Percentiles rank a stretch among this genome's conserved stretches.
phyloP scores from a whole-genome alignment of 2,888 invertebrate genomes.

The Drosophila subquinaria region DNA sequence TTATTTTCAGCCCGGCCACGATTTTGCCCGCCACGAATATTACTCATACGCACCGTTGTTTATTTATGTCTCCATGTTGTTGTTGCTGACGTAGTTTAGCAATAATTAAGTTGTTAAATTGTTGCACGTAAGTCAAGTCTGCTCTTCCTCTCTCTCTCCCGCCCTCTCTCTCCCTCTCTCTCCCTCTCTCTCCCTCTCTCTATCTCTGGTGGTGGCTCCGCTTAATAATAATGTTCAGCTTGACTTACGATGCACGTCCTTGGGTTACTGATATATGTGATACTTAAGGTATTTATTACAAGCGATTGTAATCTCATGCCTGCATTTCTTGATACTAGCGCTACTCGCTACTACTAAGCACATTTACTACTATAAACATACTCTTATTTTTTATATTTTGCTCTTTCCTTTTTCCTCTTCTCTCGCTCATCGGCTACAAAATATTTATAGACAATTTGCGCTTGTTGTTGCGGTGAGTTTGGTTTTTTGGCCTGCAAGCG shows the following conservation, averaged over 20 bases:
- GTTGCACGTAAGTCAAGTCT: slow-evolving; percentile 81
- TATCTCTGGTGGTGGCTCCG: slow-evolving; percentile 35
- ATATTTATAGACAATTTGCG: slow-evolving; percentile 73
- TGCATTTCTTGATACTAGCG: slow-evolving; percentile 68
- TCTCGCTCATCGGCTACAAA: slow-evolving; percentile 34
- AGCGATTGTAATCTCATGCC: slow-evolving; percentile 82
- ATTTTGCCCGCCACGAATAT: slow-evolving; percentile 62
- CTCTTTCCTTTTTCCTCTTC: neutral
- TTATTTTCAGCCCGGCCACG: slow-evolving; percentile 46
- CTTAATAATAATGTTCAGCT: slow-evolving; percentile 80
- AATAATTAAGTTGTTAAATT: slow-evolving; percentile 85
- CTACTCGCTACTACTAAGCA: slow-evolving; percentile 17
- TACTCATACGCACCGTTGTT: slow-evolving; percentile 78
- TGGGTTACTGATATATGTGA: slow-evolving; percentile 83
- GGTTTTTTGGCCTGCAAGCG: slow-evolving; percentile 48
- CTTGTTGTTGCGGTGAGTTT: slow-evolving; percentile 10
- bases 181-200: slow-evolving; percentile 1
- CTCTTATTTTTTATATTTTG: slow-evolving; percentile 9
- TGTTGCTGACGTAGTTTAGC: slow-evolving; percentile 80
- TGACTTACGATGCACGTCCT: slow-evolving; percentile 82
- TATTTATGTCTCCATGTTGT: slow-evolving; percentile 69
- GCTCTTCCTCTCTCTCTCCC: neutral
- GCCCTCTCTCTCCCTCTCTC: neutral
- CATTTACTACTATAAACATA: slow-evolving; percentile 20
- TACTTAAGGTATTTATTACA: slow-evolving; percentile 85